phyloP scores from a whole-genome alignment of 1,140 invertebrate genomes.

The Lasioglossum albipes region DNA sequence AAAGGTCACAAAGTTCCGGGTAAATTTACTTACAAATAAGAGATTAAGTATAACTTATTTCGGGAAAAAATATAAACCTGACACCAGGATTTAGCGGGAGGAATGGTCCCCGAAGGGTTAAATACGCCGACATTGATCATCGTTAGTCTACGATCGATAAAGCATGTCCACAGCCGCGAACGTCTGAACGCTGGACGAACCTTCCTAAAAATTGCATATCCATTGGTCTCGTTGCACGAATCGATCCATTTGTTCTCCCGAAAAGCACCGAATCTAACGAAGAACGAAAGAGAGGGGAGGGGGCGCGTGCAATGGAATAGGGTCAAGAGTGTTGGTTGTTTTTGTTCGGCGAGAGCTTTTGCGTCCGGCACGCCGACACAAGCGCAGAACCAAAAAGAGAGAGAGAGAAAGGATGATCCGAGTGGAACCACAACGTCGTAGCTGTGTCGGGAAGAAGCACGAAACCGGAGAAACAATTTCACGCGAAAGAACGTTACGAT shows the following conservation, averaged over 20 bases:
- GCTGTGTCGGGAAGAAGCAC: slow-evolving; percentile 25
- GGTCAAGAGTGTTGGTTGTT: slow-evolving; percentile 34
- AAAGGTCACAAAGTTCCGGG: too few species aligned
- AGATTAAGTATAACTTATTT: too few species aligned
- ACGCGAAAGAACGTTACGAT: slow-evolving; percentile 14
- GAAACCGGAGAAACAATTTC: slow-evolving; percentile 40
- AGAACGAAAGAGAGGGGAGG: slow-evolving; percentile 1
- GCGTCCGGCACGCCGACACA: slow-evolving; percentile 42
- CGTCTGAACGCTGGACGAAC: background rate
- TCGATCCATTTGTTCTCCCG: slow-evolving; percentile 22
- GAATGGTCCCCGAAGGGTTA: slow-evolving; percentile 30
- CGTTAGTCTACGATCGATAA: background rate
- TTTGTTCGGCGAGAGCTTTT: slow-evolving; percentile 45
- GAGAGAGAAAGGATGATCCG: background rate
- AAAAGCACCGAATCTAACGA: background rate
- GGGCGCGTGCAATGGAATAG: slow-evolving; percentile 6
- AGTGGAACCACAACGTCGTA: slow-evolving; percentile 28
- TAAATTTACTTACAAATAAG: too few species aligned
- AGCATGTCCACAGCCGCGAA: background rate
- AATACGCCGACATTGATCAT: background rate
- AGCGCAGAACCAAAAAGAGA: slow-evolving; percentile 37
- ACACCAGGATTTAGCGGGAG: background rate
- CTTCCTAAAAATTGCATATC: slow-evolving; percentile 13
- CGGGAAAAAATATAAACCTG: too few species aligned
- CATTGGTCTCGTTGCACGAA: slow-evolving; percentile 18